Evolutionary conservation across 2,113 vertebrate species (phyloP).

Genomic region (Pyxicephalus adspersus): DNA sequence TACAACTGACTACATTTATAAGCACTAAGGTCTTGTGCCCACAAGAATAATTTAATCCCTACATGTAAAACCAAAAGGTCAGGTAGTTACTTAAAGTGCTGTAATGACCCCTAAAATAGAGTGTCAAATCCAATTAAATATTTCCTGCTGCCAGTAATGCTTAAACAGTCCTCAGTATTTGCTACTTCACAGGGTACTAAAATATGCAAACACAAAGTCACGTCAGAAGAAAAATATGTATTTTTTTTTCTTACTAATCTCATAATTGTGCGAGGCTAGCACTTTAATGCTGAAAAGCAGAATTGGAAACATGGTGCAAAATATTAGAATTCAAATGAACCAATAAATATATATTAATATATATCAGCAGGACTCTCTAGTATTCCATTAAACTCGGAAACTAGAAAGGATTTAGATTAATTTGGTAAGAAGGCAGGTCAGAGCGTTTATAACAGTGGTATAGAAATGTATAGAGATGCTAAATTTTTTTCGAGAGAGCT

Average conservation of each 20-base stretch:
- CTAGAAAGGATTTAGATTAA: slow-evolving; percentile 97
- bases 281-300: slow-evolving; percentile 68
- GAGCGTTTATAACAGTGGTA: slow-evolving; percentile 88
- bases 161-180: slow-evolving; percentile 63
- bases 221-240: slow-evolving; percentile 69
- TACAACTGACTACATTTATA: slow-evolving; percentile 67
- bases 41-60: slow-evolving; percentile 68
- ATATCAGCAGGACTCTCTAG: slow-evolving; percentile 87
- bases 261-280: slow-evolving; percentile 75
- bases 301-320: slow-evolving; percentile 77
- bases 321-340: slow-evolving; percentile 86
- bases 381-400: slow-evolving; percentile 97
- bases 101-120: slow-evolving; percentile 62
- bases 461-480: slow-evolving; percentile 87
- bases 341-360: slow-evolving; percentile 89
- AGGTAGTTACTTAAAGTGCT: slow-evolving; percentile 72
- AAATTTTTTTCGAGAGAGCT: slow-evolving; percentile 84
- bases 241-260: slow-evolving; percentile 66
- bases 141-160: slow-evolving; percentile 68
- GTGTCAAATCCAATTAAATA: slow-evolving; percentile 79
- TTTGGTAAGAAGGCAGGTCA: slow-evolving; percentile 98
- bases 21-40: slow-evolving; percentile 70
- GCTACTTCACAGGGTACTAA: slow-evolving; percentile 72
- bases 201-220: slow-evolving; percentile 74
- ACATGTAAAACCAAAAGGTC: slow-evolving; percentile 71